These are phyloP conservation scores for Hippocampus guttulatus DNA, from an alignment of 2,113 vertebrate genomes.

Conservation along the genomic window DNA sequence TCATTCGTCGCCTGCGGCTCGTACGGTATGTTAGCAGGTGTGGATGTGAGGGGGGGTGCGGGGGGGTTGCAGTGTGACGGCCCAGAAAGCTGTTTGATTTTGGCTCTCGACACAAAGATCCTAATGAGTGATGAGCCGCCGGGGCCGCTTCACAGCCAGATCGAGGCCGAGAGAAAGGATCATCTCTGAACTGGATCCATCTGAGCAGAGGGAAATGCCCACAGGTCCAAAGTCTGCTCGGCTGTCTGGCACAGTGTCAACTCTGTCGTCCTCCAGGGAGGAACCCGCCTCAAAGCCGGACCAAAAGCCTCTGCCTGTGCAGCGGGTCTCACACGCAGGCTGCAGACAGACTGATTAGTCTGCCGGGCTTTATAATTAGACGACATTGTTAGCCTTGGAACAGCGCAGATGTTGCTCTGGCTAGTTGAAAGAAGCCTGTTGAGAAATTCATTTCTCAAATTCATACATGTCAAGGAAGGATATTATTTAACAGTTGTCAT, in stretches of 20 bases:
- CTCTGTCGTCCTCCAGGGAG: constrained; percentile 11
- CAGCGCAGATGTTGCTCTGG: constrained; percentile 7
- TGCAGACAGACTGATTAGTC: constrained; percentile 61
- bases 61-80: constrained; percentile 34
- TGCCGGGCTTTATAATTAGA: constrained; percentile 53
- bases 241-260: constrained; percentile 26
- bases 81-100: constrained; percentile 32
- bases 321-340: constrained; percentile 31
- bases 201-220: constrained; percentile 44
- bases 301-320: not conserved
- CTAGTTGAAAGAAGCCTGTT: constrained; percentile 21
- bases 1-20: not conserved
- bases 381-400: constrained; percentile 55
- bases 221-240: constrained; percentile 27
- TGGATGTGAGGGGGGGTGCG: constrained; percentile 44
- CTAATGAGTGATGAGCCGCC: constrained; percentile 53
- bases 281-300: not conserved
- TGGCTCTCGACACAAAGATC: constrained; percentile 30
- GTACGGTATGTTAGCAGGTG: constrained; percentile 58
- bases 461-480: constrained; percentile 26
- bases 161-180: constrained; percentile 32
- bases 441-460: constrained; percentile 33
- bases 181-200: constrained; percentile 35
- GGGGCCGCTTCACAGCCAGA: constrained; percentile 26
- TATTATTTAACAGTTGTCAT: constrained; percentile 21